phyloP scores from a whole-genome alignment of 2,797 vertebrate genomes.

The Liasis olivaceus region DNA sequence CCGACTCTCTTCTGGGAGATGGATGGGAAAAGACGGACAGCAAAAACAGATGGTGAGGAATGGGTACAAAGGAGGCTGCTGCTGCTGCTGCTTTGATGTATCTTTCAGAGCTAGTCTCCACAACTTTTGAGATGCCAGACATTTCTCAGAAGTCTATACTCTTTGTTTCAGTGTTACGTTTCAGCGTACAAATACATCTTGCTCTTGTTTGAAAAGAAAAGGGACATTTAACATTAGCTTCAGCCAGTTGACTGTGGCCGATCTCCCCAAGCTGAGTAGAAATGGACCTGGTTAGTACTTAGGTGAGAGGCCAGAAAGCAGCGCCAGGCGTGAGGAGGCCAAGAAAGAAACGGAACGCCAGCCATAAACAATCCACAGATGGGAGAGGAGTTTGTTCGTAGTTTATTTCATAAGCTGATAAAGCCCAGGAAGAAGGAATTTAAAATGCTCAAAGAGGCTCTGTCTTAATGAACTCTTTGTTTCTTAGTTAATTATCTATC shows the following conservation, averaged over 20 bases:
- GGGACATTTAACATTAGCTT: background rate
- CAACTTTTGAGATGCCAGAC: background rate
- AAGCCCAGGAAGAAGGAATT: background rate
- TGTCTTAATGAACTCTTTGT: background rate
- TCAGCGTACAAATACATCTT: background rate
- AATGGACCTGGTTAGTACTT: background rate
- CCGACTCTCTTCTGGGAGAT: slow-evolving; percentile 94
- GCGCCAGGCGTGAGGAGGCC: background rate
- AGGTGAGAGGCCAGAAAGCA: background rate
- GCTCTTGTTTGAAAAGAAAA: background rate
- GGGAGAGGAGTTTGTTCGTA: background rate
- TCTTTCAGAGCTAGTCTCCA: background rate
- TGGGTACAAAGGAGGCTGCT: background rate
- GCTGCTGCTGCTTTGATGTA: background rate
- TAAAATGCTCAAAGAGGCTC: background rate
- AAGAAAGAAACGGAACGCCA: background rate
- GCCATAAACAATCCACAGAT: background rate
- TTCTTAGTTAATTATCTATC: background rate
- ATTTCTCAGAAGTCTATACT: background rate
- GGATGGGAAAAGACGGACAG: slow-evolving; percentile 99
- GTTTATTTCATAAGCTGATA: background rate
- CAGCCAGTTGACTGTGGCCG: background rate
- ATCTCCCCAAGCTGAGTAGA: background rate
- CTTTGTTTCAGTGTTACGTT: background rate
- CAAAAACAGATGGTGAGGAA: slow-evolving; percentile 96